Conservation (phyloP, 2,797 vertebrate species). For the Cossypha heuglini region DNA sequence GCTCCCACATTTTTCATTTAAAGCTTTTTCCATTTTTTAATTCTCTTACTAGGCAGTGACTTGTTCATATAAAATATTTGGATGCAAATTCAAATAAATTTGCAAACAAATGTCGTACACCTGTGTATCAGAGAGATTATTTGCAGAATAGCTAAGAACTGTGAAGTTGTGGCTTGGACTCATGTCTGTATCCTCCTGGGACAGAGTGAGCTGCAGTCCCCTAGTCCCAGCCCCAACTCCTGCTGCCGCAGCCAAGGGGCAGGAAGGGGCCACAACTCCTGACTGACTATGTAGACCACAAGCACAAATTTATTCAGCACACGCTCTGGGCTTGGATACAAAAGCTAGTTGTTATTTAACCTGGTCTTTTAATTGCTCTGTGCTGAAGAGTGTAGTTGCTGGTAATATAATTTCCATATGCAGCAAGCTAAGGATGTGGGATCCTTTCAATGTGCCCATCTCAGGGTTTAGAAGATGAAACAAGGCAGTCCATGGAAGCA, state of each 20-base stretch:
- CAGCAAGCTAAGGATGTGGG: neutral
- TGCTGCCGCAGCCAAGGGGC: neutral
- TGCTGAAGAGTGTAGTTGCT: neutral
- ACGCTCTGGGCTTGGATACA: neutral
- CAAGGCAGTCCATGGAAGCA: neutral
- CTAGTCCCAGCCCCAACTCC: neutral
- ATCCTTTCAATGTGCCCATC: rapidly evolving
- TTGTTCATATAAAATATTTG: neutral
- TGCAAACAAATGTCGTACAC: neutral
- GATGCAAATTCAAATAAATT: neutral
- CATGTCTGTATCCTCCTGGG: neutral
- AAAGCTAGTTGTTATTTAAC: neutral
- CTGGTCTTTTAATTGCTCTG: neutral
- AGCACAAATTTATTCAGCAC: neutral
- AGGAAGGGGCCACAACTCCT: neutral
- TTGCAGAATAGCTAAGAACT: neutral
- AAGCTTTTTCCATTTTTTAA: neutral
- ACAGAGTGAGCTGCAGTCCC: neutral
- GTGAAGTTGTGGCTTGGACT: neutral
- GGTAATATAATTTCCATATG: neutral
- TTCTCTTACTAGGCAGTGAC: neutral
- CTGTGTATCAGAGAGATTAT: neutral
- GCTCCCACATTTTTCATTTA: neutral
- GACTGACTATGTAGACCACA: no score
- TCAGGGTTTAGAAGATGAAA: neutral